Evolutionary conservation across 2,797 vertebrate genomes (phyloP), one percentile per base, ranked within the genome.

Genomic region (Sitta carolinensis): DNA sequence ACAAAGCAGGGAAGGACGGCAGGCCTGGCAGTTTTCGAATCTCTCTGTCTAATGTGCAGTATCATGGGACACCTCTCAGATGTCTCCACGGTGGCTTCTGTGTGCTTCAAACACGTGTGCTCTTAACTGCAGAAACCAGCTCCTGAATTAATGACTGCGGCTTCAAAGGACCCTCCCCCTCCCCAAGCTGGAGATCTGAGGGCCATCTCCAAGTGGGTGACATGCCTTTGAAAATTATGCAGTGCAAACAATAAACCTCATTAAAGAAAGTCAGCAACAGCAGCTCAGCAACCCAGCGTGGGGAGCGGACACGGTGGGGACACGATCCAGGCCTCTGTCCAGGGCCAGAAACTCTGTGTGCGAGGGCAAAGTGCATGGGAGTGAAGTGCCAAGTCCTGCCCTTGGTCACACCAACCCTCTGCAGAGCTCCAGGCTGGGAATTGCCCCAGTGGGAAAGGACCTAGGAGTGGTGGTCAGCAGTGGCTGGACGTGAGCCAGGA

Each of bases 141-240:
- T 95, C 36, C 96, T 94, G 97, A 97, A 98, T 98, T 98, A 98
- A 98, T 97, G 97, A 98, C 93, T 26, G 93, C 2, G 62, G 91
- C 98, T 98, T 98, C 97, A 98, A 98, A 98, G 97, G 84, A 69
- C 88, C 96, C 94, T 96, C 81, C 97, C 95, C 96, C 93, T 92
- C 55, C 92, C 95, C 90, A 74, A 76, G 90, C 97, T 62, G 78
- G 90, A 98, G 98, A 98, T 98, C 97, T 98, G 91, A 98, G 95
- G 95, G 91, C 36, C n/a, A 94, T 94, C 95, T 95, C 83, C 68
- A 85, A 97, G 92, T 90, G 92, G 96, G 93, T 97, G 97, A 97
- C 95, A 51, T 91, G 95, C 91, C 97, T 98, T 97, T 97, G 97
- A 97, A 97, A 97, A 96, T 96, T 82, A 95, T 97, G 95, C 97